These are phyloP conservation scores for Columba guinea DNA, from an alignment of 2,797 vertebrate species.

Conservation along the genomic window DNA sequence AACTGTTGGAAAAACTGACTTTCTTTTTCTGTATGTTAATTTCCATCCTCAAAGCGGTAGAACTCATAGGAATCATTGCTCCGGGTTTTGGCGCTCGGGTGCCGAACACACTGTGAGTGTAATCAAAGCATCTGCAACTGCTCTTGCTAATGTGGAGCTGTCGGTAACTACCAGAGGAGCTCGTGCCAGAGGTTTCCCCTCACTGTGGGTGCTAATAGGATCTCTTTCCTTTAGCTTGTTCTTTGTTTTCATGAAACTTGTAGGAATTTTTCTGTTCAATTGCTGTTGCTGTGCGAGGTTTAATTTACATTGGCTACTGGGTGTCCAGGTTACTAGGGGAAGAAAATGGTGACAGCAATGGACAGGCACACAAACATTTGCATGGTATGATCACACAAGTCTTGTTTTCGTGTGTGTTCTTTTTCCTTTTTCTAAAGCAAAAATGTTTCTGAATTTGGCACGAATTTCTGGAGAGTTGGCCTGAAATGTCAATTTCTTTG, in stretches of 20 bases:
- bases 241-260: not conserved
- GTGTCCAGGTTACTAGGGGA: not conserved
- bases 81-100: not conserved
- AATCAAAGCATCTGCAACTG: not conserved
- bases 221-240: not conserved
- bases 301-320: not conserved
- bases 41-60: not conserved
- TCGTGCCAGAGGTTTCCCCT: not conserved
- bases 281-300: not conserved
- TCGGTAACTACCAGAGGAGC: not conserved
- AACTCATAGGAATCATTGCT: not conserved
- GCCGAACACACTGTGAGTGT: not conserved
- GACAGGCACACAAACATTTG: not conserved
- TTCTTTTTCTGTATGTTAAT: not conserved
- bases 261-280: not conserved
- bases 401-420: not conserved
- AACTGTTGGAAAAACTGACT: not conserved
- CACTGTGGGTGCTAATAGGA: not conserved
- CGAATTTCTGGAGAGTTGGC: not conserved
- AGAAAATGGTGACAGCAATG: not conserved
- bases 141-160: not conserved
- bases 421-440: slow-evolving; percentile 1
- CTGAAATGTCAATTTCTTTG: not conserved
- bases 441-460: not conserved
- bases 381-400: not conserved